Evolutionary conservation across 2,888 invertebrate species (phyloP).

Genomic region (Gasteruption jaculator): DNA sequence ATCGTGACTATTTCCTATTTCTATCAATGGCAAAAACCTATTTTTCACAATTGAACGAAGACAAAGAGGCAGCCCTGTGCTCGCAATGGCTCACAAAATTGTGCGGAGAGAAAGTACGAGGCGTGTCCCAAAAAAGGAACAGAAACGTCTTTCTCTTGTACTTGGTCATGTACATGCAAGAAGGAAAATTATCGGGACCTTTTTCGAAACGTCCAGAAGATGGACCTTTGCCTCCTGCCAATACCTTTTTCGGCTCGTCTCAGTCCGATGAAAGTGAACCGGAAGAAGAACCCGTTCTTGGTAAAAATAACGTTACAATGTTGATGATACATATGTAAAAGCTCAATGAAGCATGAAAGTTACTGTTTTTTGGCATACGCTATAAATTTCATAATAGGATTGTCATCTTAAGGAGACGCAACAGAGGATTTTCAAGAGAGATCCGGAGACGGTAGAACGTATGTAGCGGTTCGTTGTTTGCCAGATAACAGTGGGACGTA

Average conservation of each 20-base stretch:
- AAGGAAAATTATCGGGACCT: constrained; percentile 43
- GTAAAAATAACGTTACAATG: constrained; percentile 15
- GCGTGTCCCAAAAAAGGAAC: constrained; percentile 46
- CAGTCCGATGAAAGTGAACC: constrained; percentile 26
- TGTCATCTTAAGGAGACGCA: too few species aligned
- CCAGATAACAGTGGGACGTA: constrained; percentile 52
- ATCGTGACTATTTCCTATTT: constrained; percentile 53
- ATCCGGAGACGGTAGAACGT: constrained; percentile 48
- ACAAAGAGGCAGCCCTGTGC: constrained; percentile 27
- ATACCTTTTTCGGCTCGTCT: constrained; percentile 40
- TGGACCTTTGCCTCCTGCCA: constrained; percentile 44
- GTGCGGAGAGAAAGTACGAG: constrained; percentile 42
- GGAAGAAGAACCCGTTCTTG: constrained; percentile 11
- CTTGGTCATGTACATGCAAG: constrained; percentile 50
- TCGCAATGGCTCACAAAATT: constrained; percentile 50
- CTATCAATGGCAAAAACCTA: constrained; percentile 46
- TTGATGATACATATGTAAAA: neutral
- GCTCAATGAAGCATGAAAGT: neutral
- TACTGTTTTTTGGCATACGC: too few species aligned
- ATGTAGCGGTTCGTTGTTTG: constrained; percentile 52
- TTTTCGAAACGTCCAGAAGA: constrained; percentile 45
- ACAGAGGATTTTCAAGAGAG: constrained; percentile 30
- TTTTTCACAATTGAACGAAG: constrained; percentile 31
- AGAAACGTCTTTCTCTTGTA: constrained; percentile 52
- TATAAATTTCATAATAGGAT: too few species aligned